These are phyloP conservation scores for Pseudachorutes palmiensis DNA, from an alignment of 1,140 invertebrate species.

Conservation along the genomic window DNA sequence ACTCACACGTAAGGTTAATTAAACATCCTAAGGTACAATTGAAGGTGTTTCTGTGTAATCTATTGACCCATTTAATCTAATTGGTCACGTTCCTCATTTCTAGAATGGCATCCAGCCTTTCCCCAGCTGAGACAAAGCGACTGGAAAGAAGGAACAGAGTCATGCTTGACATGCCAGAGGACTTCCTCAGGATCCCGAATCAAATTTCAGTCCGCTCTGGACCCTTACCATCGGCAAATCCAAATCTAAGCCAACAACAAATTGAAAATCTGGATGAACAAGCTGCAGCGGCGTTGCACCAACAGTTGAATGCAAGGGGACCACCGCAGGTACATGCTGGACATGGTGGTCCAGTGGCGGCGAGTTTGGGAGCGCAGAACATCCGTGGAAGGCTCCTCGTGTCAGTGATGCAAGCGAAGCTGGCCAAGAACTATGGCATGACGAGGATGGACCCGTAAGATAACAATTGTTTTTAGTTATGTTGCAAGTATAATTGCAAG, in stretches of 20 bases:
- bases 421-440: slow-evolving; percentile 93
- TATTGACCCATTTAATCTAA: too few species aligned
- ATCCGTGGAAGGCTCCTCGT: slow-evolving; percentile 30
- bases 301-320: slow-evolving; percentile 51
- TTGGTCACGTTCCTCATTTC: slow-evolving; percentile 7
- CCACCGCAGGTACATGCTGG: slow-evolving; percentile 32
- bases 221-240: slow-evolving; percentile 33
- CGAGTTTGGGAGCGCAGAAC: slow-evolving; percentile 45
- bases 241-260: slow-evolving; percentile 47
- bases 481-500: background rate
- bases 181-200: slow-evolving; percentile 61
- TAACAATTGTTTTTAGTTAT: background rate
- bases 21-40: too few species aligned
- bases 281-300: slow-evolving; percentile 68
- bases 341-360: slow-evolving; percentile 52
- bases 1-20: too few species aligned
- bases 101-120: slow-evolving; percentile 32
- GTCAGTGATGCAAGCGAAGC: slow-evolving; percentile 54
- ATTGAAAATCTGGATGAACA: slow-evolving; percentile 67
- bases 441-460: slow-evolving; percentile 61
- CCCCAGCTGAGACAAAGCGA: slow-evolving; percentile 26
- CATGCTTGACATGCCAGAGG: slow-evolving; percentile 65
- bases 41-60: too few species aligned
- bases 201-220: background rate
- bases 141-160: slow-evolving; percentile 42